phyloP scores from a whole-genome alignment of 2,797 vertebrate genomes.

The Eulemur albifrons region DNA sequence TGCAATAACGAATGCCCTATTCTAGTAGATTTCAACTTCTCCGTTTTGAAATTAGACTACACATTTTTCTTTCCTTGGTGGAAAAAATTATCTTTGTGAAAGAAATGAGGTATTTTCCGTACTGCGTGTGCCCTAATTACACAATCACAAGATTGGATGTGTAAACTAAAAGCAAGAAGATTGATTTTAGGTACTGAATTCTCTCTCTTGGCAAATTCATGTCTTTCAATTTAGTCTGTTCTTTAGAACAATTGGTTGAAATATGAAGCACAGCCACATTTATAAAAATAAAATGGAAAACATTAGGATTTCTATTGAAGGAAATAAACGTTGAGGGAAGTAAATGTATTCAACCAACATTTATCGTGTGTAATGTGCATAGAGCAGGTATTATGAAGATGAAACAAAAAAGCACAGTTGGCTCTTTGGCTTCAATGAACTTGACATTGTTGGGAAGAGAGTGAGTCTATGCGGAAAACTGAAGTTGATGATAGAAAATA shows the following conservation, averaged over 20 bases:
- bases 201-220: background rate
- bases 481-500: background rate
- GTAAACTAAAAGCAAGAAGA: background rate
- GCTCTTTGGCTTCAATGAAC: background rate
- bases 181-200: background rate
- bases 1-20: background rate
- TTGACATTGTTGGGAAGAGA: background rate
- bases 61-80: slow-evolving; percentile 54
- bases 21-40: slow-evolving; percentile 34
- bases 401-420: background rate
- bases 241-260: background rate
- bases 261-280: background rate
- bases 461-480: background rate
- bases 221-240: background rate
- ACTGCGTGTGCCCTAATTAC: background rate
- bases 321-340: background rate
- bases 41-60: slow-evolving; percentile 46
- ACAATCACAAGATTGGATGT: background rate
- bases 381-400: background rate
- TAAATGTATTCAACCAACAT: background rate
- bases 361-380: background rate
- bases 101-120: slow-evolving; percentile 44
- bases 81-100: slow-evolving; percentile 48
- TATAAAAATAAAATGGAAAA: slow-evolving; percentile 5
- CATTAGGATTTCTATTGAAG: background rate